Conservation (phyloP, 2,113 vertebrate species). For the Martes martes region DNA sequence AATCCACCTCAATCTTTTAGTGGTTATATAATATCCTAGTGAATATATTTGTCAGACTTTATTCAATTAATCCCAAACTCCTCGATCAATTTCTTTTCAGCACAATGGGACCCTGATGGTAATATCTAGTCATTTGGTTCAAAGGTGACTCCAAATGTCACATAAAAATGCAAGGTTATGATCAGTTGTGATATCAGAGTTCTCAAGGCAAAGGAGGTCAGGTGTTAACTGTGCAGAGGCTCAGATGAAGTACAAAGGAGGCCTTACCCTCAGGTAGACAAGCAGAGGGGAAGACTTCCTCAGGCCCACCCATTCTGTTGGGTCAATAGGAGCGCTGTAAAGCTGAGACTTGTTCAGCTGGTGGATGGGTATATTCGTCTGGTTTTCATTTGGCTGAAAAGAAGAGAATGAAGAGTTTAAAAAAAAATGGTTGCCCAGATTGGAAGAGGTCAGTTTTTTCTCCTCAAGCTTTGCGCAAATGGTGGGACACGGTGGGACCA, state of each 20-base stretch:
- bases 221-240: neutral
- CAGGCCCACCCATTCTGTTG: slow-evolving; percentile 95
- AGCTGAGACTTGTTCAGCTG: slow-evolving; percentile 86
- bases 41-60: neutral
- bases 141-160: neutral
- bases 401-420: slow-evolving; percentile 33
- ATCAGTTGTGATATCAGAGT: neutral
- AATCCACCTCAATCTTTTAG: neutral
- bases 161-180: neutral
- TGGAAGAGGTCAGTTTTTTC: neutral
- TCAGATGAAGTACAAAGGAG: neutral
- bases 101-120: neutral
- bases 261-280: slow-evolving; percentile 92
- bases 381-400: slow-evolving; percentile 85
- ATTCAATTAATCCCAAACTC: neutral
- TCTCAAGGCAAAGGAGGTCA: neutral
- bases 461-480: neutral
- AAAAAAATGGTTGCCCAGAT: neutral
- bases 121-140: neutral
- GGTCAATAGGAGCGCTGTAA: slow-evolving; percentile 87
- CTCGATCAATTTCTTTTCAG: neutral
- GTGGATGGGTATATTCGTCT: slow-evolving; percentile 79
- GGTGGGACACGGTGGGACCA: rapidly evolving
- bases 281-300: slow-evolving; percentile 88
- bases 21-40: neutral